Conservation (phyloP, 2,888 invertebrate genomes). For the Sinohyriopsis cumingii region DNA sequence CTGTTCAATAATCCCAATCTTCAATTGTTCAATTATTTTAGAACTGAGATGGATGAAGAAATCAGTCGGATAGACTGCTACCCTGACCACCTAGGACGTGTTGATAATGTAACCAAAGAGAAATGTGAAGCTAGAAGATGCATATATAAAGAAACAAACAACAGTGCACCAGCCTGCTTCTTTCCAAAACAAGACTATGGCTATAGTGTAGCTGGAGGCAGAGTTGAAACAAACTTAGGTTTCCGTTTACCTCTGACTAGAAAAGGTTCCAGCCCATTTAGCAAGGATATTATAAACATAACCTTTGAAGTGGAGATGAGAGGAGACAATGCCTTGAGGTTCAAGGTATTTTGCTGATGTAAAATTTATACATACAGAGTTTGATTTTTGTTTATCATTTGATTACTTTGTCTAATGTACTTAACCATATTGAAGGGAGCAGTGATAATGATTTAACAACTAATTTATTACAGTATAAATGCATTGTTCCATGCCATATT, state of each 20-base stretch:
- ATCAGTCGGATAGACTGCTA: constrained; percentile 44
- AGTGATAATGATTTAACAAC: too few species aligned
- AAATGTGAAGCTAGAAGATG: constrained; percentile 46
- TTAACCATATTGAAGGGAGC: too few species aligned
- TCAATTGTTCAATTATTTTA: too few species aligned
- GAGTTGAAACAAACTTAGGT: constrained; percentile 31
- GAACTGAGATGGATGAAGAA: too few species aligned
- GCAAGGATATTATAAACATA: constrained; percentile 29
- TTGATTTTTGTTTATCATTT: neutral
- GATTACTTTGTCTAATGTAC: neutral
- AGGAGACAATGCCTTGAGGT: constrained; percentile 36
- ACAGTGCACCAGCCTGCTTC: constrained; percentile 39
- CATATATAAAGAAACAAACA: constrained; percentile 29
- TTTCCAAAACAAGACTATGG: constrained; percentile 40
- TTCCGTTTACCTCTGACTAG: constrained; percentile 29
- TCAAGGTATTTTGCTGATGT: constrained; percentile 39
- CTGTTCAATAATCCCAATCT: too few species aligned
- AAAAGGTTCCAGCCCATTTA: constrained; percentile 29
- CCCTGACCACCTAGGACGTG: constrained; percentile 47
- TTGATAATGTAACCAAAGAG: constrained; percentile 35
- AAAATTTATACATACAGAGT: neutral
- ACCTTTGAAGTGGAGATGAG: constrained; percentile 44
- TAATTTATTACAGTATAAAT: too few species aligned
- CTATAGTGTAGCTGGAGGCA: constrained; percentile 30
- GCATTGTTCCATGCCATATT: too few species aligned